Percentiles rank a stretch among this genome's conserved stretches.
Conservation (phyloP, 2,797 vertebrate species). For the Centroberyx gerrardi region DNA sequence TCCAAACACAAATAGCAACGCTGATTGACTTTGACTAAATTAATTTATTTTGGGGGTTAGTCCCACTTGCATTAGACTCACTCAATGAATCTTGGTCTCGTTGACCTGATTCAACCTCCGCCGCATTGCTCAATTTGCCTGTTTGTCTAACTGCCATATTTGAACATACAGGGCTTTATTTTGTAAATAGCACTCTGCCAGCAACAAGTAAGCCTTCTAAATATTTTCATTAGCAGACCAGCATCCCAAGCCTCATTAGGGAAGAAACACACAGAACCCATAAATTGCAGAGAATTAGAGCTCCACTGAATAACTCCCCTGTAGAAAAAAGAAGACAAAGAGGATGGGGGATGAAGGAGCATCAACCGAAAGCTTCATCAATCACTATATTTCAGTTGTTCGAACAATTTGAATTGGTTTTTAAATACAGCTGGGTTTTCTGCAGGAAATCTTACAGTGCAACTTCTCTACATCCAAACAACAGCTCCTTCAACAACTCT, state of each 20-base stretch:
- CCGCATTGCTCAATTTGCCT: constrained; percentile 46
- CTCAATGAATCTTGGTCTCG: constrained; percentile 54
- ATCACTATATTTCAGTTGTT: neutral
- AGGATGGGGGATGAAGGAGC: neutral
- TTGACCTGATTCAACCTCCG: constrained; percentile 70
- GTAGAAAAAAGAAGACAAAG: neutral
- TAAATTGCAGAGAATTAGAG: constrained; percentile 39
- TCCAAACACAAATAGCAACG: constrained; percentile 52
- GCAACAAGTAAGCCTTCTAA: constrained; percentile 46
- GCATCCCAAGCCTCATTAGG: constrained; percentile 69
- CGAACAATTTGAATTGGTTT: neutral
- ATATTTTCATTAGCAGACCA: constrained; percentile 55
- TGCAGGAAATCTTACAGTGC: constrained; percentile 3
- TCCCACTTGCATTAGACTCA: constrained; percentile 53
- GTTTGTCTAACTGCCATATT: constrained; percentile 49
- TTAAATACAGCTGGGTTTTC: neutral
- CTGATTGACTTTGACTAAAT: constrained; percentile 73
- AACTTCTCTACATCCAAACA: neutral
- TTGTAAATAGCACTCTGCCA: constrained; percentile 55
- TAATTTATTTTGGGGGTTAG: constrained; percentile 53
- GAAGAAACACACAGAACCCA: constrained; percentile 46
- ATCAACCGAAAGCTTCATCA: constrained; percentile 1
- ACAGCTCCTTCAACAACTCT: neutral
- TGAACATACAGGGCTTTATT: constrained; percentile 61
- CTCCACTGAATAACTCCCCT: constrained; percentile 34